Evolutionary conservation across 2,888 invertebrate genomes (phyloP).

Genomic region (Mesorhabditis spiculigera): DNA sequence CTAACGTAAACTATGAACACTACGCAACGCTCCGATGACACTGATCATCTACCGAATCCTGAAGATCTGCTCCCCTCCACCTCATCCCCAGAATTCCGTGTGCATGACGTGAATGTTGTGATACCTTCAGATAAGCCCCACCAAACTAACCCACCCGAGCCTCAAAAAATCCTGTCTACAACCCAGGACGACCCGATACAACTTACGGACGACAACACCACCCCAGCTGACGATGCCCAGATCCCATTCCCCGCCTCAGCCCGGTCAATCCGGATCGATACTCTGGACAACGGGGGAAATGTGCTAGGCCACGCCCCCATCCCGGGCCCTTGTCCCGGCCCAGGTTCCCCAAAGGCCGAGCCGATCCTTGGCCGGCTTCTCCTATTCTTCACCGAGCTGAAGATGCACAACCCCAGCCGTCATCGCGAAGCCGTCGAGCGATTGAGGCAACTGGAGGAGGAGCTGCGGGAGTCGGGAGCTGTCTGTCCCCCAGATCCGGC

Average conservation of each 20-base stretch:
- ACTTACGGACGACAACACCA: no score
- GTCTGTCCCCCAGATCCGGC: constrained; percentile 50
- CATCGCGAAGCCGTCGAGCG: constrained; percentile 46
- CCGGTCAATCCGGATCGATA: neutral
- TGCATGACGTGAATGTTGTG: no score
- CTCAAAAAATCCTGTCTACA: no score
- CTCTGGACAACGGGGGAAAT: neutral
- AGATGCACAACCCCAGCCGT: constrained; percentile 33
- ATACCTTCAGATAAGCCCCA: no score
- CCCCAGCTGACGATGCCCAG: neutral
- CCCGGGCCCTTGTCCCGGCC: neutral
- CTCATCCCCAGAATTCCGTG: no score
- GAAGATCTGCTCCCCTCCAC: no score
- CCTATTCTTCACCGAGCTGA: constrained; percentile 31
- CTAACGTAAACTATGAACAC: no score
- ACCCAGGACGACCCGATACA: no score
- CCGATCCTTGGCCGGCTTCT: constrained; percentile 28
- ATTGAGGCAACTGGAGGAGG: constrained; percentile 47
- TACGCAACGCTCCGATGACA: no score
- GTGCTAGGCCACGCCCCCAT: constrained; percentile 1
- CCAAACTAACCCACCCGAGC: no score
- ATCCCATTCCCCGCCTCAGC: neutral
- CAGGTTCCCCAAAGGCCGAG: constrained; percentile 25
- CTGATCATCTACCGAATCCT: no score
- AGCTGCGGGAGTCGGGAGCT: constrained; percentile 44